phyloP scores from a whole-genome alignment of 2,113 vertebrate species.

The Ceyx margarethae region DNA sequence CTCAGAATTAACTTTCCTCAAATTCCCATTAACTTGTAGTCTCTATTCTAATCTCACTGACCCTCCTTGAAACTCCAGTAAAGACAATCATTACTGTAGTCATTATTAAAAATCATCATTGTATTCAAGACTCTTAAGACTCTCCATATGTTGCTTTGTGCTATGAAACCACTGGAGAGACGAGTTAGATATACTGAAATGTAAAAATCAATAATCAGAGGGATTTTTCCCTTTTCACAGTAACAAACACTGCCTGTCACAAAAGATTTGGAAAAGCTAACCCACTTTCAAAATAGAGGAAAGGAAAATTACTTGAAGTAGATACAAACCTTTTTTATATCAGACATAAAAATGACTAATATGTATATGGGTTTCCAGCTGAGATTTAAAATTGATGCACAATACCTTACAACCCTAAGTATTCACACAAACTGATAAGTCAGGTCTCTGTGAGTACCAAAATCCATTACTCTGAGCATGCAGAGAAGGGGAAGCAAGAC shows the following conservation, averaged over 20 bases:
- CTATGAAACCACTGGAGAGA: neutral
- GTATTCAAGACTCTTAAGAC: neutral
- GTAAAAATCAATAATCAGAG: neutral
- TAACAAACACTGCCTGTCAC: neutral
- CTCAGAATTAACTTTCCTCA: neutral
- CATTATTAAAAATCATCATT: neutral
- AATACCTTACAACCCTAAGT: neutral
- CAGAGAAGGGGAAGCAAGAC: neutral
- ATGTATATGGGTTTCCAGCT: neutral
- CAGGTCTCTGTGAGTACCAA: neutral
- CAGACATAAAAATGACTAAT: neutral
- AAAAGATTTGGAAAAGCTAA: neutral
- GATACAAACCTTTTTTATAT: neutral
- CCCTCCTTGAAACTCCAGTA: neutral
- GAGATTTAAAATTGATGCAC: constrained; percentile 12
- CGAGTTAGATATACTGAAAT: neutral
- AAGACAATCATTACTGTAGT: neutral
- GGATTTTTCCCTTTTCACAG: neutral
- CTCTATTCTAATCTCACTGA: neutral
- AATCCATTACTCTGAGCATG: neutral
- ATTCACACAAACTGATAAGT: neutral
- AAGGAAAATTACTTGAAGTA: neutral
- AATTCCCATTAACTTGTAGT: neutral
- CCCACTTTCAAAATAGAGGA: neutral
- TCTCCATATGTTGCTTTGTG: neutral